Conservation (phyloP, 2,113 vertebrate genomes). For the Miniopterus natalensis region DNA sequence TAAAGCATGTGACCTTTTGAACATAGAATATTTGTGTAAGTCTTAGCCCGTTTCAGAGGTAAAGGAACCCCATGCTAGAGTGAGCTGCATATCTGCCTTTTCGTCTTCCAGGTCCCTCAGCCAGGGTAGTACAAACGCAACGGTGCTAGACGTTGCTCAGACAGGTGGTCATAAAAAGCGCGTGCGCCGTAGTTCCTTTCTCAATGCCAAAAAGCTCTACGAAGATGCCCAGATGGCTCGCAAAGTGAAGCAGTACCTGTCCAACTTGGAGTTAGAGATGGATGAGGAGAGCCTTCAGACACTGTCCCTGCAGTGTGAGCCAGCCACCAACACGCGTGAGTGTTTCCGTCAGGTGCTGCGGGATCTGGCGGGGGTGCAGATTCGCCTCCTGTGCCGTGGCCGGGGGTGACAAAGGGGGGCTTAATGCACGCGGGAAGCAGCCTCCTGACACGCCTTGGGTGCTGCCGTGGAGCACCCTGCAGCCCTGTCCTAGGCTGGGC, state of each 20-base stretch:
- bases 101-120: constrained; percentile 93
- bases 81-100: constrained; percentile 73
- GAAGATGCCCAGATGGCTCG: constrained; percentile 99
- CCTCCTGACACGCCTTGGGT: not conserved
- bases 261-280: constrained; percentile 95
- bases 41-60: constrained; percentile 72
- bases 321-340: constrained; percentile 96
- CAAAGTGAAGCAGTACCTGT: constrained; percentile 98
- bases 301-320: constrained; percentile 95
- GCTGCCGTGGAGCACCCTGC: rapidly evolving
- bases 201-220: constrained; percentile 99
- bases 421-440: rapidly evolving
- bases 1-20: constrained; percentile 87
- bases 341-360: not conserved
- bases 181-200: constrained; percentile 98
- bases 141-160: constrained; percentile 96
- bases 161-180: constrained; percentile 97
- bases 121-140: constrained; percentile 96
- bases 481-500: not conserved
- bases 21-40: constrained; percentile 73
- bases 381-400: not conserved
- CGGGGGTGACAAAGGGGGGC: not conserved
- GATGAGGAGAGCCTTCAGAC: constrained; percentile 98
- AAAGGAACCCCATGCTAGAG: not conserved
- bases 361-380: not conserved